Base-by-base conservation (phyloP, 2,797 vertebrate species). In the Rachycentron canadum region DNA sequence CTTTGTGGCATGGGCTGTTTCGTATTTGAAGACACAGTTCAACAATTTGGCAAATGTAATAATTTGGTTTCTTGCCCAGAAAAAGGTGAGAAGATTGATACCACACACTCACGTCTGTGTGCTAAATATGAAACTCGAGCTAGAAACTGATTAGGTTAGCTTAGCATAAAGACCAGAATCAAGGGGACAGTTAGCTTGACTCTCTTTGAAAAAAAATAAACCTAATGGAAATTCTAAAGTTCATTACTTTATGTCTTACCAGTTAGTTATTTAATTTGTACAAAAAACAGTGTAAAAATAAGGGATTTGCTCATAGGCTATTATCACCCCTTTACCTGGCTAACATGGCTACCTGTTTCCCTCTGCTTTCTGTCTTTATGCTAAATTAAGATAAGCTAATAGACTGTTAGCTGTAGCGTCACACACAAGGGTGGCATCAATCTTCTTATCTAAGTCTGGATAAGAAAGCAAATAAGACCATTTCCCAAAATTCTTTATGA, bases 1-100 rank as follows among this genome's bases (percentile, higher is more conserved):
- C 13, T 60, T 10, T 13, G 14, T 9, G 50, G 14, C 52, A 47
- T 1, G 45, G 62, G 63, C 25, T 56, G 67, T 67, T 78, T 71
- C 3, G 17, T 19, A 40, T 61, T 61, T 71, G 40, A 64, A 70
- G 19, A 40, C 70, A 73, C 10, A 21, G 21, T 61, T 32, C 4
- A 8, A 23, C 0, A 4, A 23, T 23, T 69, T 47, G 28, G n/a
- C 12, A 50, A 52, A 57, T 23, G 1, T 16, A 5, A 16, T 41
- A 40, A 36, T 52, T 66, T 26, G 2, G 5, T 32, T 36, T 58
- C 45, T 67, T 67, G 25, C 5, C 0, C 1, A 3, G 12, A 62
- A 11, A 19, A 36, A 57, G 32, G 50, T 49, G 21, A 65, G 13
- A 52, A 58, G 2, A 14, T 26, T 41, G 19, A 40, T 23, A 45